Percentiles rank a stretch among this genome's conserved stretches.
These are phyloP conservation scores for Trididemnum nubilum DNA, from an alignment of 23 tunicate genomes.

Conservation along the genomic window DNA sequence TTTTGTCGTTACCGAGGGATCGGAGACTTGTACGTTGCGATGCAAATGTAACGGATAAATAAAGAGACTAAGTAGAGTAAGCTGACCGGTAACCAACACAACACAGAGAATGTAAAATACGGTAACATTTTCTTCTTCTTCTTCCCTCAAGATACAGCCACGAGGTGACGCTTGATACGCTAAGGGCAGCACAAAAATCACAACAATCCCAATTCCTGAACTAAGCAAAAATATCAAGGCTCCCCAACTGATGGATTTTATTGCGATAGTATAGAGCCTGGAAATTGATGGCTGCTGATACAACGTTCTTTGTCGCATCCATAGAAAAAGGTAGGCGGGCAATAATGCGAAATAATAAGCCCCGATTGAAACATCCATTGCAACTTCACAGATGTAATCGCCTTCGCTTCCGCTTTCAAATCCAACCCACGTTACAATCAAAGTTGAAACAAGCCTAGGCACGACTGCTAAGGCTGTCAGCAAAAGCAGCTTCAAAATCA, in stretches of 20 bases:
- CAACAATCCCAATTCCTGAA: conserved; percentile 20
- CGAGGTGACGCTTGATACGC: conserved; percentile 7
- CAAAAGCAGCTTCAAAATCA: not conserved
- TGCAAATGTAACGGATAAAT: conserved; percentile 36
- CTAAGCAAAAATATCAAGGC: not conserved
- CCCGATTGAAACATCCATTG: conserved; percentile 29
- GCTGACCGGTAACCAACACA: conserved; percentile 21
- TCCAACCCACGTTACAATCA: conserved; percentile 12
- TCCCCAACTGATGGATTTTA: conserved; percentile 28
- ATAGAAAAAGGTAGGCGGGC: conserved; percentile 40
- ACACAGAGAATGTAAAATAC: conserved; percentile 5
- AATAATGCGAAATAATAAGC: conserved; percentile 15
- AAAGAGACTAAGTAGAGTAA: conserved; percentile 21
- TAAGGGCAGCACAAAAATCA: conserved; percentile 21
- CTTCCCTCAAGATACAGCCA: conserved; percentile 34
- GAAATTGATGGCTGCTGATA: conserved; percentile 40
- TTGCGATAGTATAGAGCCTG: conserved; percentile 1
- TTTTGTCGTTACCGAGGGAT: not conserved
- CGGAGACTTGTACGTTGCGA: conserved; percentile 19
- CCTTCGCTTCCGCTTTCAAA: conserved; percentile 5
- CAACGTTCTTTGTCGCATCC: conserved; percentile 46
- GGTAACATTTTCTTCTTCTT: conserved; percentile 31
- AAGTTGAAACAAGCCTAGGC: conserved; percentile 22
- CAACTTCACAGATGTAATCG: conserved; percentile 34
- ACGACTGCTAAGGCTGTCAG: not conserved